Evolutionary conservation across 2,113 vertebrate genomes (phyloP), one percentile per base, ranked within the genome.

Genomic region (Calidris pygmaea): DNA sequence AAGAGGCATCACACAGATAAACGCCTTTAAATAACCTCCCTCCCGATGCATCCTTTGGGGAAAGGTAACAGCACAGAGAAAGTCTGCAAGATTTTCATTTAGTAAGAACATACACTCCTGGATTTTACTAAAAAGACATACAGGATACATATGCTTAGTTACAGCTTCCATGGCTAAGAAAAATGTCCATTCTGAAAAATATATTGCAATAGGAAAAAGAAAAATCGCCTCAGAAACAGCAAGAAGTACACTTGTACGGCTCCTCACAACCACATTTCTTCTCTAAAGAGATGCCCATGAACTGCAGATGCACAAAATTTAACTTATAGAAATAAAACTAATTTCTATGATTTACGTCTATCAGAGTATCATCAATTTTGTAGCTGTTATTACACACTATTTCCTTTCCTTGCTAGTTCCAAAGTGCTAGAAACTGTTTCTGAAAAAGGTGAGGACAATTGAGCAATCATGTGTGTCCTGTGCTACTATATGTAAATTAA

Each of bases 111-210:
- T 20, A 20, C 26, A 26, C 7, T 22, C 35, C 60, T 48, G 10
- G 10, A 55, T 39, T 75, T 62, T 86, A 53, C 30, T 94, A 30
- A 35, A 47, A 52, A 86, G 53, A 83, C 52, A 66, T 0, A 2
- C 6, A 24, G 24, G 52, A 68, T 5, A 58, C 10, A 2, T 1
- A 0, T 21, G 30, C 55, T 65, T 50, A 27, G n/a, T n/a, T 63
- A 32, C 2, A 45, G 43, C 6, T 74, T 32, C 53, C 29, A 41
- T 1, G 32, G 58, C 60, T 72, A 72, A 65, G n/a, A 89, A 83
- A 83, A 79, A 77, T 32, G 19, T 7, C 24, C n/a, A 8, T 34
- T 75, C 79, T 67, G 39, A 39, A 83, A 90, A 84, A 79, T 22
- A 17, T 2, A 92, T 3, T 80, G 35, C 21, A 77, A 39, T 3